Base-by-base conservation (phyloP, 2,888 invertebrate species). In the Cactoblastis cactorum region DNA sequence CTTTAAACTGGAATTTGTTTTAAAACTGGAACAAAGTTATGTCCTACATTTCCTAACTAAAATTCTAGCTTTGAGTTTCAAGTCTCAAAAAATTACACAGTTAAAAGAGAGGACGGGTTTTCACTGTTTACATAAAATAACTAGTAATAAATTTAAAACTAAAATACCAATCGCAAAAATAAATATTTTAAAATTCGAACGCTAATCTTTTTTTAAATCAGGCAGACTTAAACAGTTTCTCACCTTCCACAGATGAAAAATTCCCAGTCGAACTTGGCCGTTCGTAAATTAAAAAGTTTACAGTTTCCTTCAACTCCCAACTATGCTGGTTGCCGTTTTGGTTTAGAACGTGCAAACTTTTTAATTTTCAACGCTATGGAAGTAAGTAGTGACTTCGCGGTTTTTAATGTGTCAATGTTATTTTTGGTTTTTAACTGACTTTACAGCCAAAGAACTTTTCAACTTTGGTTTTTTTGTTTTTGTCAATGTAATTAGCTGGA, bases 241-340 rank as follows among this genome's bases (percentile, higher is more conserved):
- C 63, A 61, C 63, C 63, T 61, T 58, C 59, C 49, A 47, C 63
- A 49, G 68, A 68, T 74, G 76, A 75, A 77, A 77, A 77, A 75
- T 72, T 71, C 67, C 69, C 70, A 69, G 70, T 57, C 63, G 69
- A 74, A 72, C 70, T 62, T 61, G 63, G 69, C 59, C 63, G 65
- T 66, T 66, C 63, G 65, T 71, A 77, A 77, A 75, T 77, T 77
- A 77, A 77, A 77, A 75, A 77, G 73, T 77, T 75, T 56, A 69
- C 75, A 75, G 74, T 75, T 73, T 75, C 75, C 63, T 72, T 69
- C 55, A 50, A 69, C 70, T 67, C 59, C 50, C 59, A 77, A 74
- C 75, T 75, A 75, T 77, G 72, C 61, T 56, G 62, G 57, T 52
- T 63, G 73, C 72, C 74, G 70, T 77, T 75, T 73, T 67, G 72